Conservation (phyloP, 2,113 vertebrate genomes). For the Fregetta grallaria region DNA sequence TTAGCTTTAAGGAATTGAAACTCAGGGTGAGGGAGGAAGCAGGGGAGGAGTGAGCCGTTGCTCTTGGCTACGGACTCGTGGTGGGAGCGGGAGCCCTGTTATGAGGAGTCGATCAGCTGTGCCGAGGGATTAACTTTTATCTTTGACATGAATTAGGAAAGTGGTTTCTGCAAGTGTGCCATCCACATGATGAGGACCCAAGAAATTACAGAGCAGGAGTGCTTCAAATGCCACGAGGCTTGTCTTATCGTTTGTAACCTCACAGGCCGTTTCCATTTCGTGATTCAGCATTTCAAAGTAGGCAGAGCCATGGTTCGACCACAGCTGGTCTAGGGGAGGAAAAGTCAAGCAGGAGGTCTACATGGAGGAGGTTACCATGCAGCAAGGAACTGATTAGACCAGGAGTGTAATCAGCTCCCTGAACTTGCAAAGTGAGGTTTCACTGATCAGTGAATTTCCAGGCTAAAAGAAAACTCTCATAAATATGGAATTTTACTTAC, state of each 20-base stretch:
- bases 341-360: not conserved
- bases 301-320: not conserved
- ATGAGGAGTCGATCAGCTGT: not conserved
- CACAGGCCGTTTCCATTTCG: not conserved
- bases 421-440: conserved; percentile 44
- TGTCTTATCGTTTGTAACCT: not conserved
- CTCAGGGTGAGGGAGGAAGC: conserved; percentile 34
- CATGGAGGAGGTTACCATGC: conserved; percentile 9
- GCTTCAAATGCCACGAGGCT: not conserved
- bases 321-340: not conserved
- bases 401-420: conserved; percentile 50
- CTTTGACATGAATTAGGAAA: not conserved
- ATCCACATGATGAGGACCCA: not conserved
- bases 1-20: conserved; percentile 76
- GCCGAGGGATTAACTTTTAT: not conserved
- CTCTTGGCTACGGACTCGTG: not conserved
- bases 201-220: not conserved
- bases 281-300: conserved; percentile 6
- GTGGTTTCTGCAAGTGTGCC: not conserved
- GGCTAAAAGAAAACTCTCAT: conserved; percentile 28
- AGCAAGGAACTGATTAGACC: conserved; percentile 68
- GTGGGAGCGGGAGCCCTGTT: not conserved
- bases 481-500: conserved; percentile 36
- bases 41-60: conserved; percentile 28
- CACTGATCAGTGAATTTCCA: conserved; percentile 37